Percentiles rank a stretch among this genome's conserved stretches.
phyloP scores from a whole-genome alignment of 2,888 invertebrate species.

The Linnaemya vulpina region DNA sequence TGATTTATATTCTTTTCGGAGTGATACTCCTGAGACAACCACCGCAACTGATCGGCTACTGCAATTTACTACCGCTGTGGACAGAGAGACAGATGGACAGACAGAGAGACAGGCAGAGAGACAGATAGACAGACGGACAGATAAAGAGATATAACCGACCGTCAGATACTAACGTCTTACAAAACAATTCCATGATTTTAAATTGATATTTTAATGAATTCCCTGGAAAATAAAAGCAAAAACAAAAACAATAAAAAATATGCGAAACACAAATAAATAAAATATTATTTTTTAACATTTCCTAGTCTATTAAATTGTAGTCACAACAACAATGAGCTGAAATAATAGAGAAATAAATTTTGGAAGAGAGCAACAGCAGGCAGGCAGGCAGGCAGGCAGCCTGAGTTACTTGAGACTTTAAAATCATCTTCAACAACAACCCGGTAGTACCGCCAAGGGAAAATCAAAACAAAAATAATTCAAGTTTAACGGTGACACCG shows the following conservation, averaged over 20 bases:
- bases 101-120: not conserved
- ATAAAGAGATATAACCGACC: not conserved
- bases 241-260: conserved; percentile 1
- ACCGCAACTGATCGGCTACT: not conserved
- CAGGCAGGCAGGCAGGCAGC: not conserved
- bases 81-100: not conserved
- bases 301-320: conserved; percentile 32
- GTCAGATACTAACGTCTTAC: conserved; percentile 3
- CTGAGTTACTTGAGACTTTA: conserved; percentile 5
- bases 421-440: conserved; percentile 4
- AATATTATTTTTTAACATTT: conserved; percentile 33
- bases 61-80: not conserved
- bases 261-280: conserved; percentile 9
- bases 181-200: conserved; percentile 31
- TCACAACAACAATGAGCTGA: conserved; percentile 11
- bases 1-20: conserved; percentile 53
- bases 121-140: not conserved
- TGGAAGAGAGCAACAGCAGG: not conserved
- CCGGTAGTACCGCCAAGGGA: conserved; percentile 11
- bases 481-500: not conserved
- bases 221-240: conserved; percentile 1
- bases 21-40: conserved; percentile 9
- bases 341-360: conserved; percentile 8
- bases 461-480: conserved; percentile 27
- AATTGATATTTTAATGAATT: conserved; percentile 14